A percentile compares a stretch with the other conserved stretches of the same genome.
These are phyloP conservation scores for Dicentrarchus labrax DNA, from an alignment of 2,113 vertebrate genomes.

Conservation along the genomic window DNA sequence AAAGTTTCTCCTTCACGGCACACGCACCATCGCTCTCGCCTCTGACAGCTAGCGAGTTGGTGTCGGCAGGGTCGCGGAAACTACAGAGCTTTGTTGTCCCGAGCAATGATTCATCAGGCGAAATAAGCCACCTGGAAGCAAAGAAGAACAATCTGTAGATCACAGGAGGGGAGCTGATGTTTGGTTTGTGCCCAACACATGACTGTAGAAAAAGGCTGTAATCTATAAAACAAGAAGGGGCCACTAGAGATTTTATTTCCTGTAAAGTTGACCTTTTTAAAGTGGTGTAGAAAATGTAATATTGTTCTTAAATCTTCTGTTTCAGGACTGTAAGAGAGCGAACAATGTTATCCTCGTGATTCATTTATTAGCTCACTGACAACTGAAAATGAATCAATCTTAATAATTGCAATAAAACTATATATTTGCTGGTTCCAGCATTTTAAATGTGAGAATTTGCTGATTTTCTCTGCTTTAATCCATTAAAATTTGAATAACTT, in stretches of 20 bases:
- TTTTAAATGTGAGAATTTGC: no score
- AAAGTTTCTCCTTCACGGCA: constrained; percentile 58
- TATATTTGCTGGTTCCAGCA: no score
- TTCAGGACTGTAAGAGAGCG: no score
- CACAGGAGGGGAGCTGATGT: constrained; percentile 5
- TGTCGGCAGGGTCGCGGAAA: constrained; percentile 68
- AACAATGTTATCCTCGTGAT: no score
- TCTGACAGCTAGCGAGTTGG: constrained; percentile 72
- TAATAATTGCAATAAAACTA: no score
- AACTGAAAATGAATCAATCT: no score
- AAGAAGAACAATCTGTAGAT: neutral
- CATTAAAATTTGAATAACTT: no score
- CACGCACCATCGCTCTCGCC: constrained; percentile 49
- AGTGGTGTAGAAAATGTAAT: neutral
- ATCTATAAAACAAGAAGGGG: neutral
- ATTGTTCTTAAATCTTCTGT: neutral
- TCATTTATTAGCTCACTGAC: no score
- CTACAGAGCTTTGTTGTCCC: constrained; percentile 34
- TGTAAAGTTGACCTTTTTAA: neutral
- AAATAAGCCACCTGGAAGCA: constrained; percentile 63
- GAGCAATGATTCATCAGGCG: constrained; percentile 37
- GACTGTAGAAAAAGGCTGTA: no score
- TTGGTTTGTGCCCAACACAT: neutral
- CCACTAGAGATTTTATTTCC: neutral
- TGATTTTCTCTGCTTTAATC: no score